A percentile compares a stretch with the other conserved stretches of the same genome.
Conservation (phyloP, 2,797 vertebrate species). For the Morus bassanus region DNA sequence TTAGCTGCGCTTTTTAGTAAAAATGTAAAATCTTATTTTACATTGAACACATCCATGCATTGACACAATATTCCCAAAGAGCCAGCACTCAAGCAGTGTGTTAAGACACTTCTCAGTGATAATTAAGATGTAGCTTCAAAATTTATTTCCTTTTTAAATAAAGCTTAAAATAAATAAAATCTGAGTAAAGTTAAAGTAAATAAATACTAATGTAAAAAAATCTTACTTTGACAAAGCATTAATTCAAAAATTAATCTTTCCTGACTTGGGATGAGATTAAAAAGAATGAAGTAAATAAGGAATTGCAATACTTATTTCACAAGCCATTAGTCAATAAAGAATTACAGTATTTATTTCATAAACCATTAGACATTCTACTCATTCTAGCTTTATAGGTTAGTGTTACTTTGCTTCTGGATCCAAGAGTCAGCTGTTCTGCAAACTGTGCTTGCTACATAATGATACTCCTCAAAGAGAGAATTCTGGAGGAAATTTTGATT, state of each 20-base stretch:
- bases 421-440: neutral
- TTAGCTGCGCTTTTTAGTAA: neutral
- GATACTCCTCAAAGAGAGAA: neutral
- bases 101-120: neutral
- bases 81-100: neutral
- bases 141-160: neutral
- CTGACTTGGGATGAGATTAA: neutral
- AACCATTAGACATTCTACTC: neutral
- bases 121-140: neutral
- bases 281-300: neutral
- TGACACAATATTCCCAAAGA: neutral
- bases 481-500: neutral
- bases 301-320: neutral
- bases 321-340: neutral
- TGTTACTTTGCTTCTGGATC: neutral
- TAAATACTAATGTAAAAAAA: neutral
- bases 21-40: neutral
- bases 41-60: neutral
- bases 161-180: neutral
- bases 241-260: neutral
- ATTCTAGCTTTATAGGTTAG: neutral
- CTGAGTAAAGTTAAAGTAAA: neutral
- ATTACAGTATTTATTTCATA: neutral
- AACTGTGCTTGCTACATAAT: neutral
- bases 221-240: neutral